These are phyloP conservation scores for Epizoanthus illoricatus DNA, from an alignment of 92 coral and sea anemone species.

Conservation along the genomic window DNA sequence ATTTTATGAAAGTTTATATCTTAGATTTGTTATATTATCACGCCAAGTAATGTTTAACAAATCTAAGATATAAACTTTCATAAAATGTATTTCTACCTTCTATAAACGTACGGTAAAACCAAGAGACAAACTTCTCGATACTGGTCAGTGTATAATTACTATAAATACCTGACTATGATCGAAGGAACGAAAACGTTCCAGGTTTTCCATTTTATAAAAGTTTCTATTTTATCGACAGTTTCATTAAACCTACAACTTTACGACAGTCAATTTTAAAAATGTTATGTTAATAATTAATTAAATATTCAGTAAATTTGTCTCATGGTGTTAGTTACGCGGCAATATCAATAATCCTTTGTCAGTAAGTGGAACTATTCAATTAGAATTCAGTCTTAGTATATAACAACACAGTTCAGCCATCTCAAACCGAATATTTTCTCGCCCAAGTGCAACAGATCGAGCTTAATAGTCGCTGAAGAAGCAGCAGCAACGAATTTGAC, in stretches of 20 bases:
- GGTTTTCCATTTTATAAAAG: background rate
- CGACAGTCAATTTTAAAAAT: no score
- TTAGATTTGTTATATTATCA: no score
- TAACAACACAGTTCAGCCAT: background rate
- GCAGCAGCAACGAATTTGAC: background rate
- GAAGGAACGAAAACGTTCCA: background rate
- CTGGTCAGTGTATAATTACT: no score
- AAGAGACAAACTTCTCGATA: no score
- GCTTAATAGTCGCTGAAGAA: background rate
- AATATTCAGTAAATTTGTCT: background rate
- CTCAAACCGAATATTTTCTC: background rate
- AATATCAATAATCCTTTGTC: slow-evolving; percentile 2
- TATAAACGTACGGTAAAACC: no score
- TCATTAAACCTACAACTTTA: background rate
- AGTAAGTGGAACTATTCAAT: background rate
- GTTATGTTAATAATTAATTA: slow-evolving; percentile 34
- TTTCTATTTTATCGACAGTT: background rate
- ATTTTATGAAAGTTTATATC: no score
- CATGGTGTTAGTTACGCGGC: slow-evolving; percentile 1
- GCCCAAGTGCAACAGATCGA: background rate
- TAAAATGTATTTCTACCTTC: no score
- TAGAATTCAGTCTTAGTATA: background rate
- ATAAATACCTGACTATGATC: no score
- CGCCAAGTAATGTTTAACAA: no score
- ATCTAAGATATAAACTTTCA: no score